A percentile compares a stretch with the other conserved stretches of the same genome.
Evolutionary conservation across 2,888 invertebrate species (phyloP).

Genomic region (Spodoptera picta): DNA sequence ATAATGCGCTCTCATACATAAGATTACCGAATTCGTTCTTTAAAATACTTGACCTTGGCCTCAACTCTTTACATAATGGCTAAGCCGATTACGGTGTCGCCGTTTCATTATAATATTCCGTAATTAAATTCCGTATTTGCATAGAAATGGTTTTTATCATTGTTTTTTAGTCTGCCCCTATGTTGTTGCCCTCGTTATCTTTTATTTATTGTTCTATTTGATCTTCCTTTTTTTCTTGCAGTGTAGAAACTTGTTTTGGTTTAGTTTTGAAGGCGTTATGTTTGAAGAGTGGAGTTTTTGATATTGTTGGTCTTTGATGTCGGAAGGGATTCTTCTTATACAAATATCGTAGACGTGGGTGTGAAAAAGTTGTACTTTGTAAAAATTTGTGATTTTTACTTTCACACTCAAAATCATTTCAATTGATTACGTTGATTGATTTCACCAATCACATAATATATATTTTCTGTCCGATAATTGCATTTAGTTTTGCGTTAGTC

Average conservation of each 20-base stretch:
- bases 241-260: conserved; percentile 23
- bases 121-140: conserved; percentile 47
- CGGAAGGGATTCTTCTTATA: no score
- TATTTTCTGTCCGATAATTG: no score
- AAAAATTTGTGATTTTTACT: no score
- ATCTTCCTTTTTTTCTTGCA: conserved; percentile 26
- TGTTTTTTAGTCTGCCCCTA: conserved; percentile 25
- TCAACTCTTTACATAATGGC: conserved; percentile 29
- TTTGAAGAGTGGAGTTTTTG: conserved; percentile 9
- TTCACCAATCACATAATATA: no score
- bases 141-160: conserved; percentile 46
- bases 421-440: no score
- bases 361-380: no score
- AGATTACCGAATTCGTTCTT: conserved; percentile 21
- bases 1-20: conserved; percentile 11
- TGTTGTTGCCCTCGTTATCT: conserved; percentile 39
- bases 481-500: no score
- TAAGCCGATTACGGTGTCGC: conserved; percentile 42
- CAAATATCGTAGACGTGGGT: no score
- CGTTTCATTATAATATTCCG: conserved; percentile 38
- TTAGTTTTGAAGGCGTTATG: not conserved
- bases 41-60: conserved; percentile 38
- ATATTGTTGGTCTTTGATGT: conserved; percentile 8
- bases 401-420: no score
- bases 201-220: conserved; percentile 37